A percentile compares a stretch with the other conserved stretches of the same genome.
phyloP scores from a whole-genome alignment of 35 echinoderm and acorn worm genomes.

The Stichopus chloronotus region DNA sequence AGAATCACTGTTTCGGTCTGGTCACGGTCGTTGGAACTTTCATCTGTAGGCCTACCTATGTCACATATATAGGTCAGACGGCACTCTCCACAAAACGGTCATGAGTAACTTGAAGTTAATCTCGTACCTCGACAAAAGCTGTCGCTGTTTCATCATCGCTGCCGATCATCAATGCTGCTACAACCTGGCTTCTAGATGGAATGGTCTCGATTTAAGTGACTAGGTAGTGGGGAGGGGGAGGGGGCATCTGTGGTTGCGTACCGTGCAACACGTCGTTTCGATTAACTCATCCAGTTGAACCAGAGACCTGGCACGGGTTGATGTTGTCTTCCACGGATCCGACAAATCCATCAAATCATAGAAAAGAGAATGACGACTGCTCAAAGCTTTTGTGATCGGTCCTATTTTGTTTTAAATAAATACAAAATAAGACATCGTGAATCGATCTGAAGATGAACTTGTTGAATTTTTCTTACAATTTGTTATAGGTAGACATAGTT shows the following conservation, averaged over 20 bases:
- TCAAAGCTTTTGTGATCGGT: neutral
- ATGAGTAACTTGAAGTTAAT: neutral
- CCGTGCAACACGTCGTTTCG: neutral
- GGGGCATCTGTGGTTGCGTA: neutral
- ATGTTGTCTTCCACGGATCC: neutral
- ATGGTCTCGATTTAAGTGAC: conserved; percentile 10
- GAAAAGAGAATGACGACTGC: neutral
- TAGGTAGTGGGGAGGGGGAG: neutral
- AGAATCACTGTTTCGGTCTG: neutral
- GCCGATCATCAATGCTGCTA: conserved; percentile 2
- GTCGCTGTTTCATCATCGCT: conserved; percentile 4
- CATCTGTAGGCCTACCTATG: neutral
- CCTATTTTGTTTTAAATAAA: too few relatives aligned
- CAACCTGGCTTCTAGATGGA: neutral
- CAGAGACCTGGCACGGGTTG: neutral
- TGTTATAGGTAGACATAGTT: too few relatives aligned
- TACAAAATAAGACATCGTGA: too few relatives aligned
- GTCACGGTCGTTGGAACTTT: neutral
- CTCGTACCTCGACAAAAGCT: neutral
- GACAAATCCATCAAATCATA: conserved; percentile 3
- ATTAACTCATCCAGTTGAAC: neutral
- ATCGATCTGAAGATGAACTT: too few relatives aligned
- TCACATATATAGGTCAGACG: neutral
- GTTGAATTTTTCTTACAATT: too few relatives aligned
- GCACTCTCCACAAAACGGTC: neutral